phyloP scores from a whole-genome alignment of 2,113 vertebrate genomes.

The Mugil cephalus region DNA sequence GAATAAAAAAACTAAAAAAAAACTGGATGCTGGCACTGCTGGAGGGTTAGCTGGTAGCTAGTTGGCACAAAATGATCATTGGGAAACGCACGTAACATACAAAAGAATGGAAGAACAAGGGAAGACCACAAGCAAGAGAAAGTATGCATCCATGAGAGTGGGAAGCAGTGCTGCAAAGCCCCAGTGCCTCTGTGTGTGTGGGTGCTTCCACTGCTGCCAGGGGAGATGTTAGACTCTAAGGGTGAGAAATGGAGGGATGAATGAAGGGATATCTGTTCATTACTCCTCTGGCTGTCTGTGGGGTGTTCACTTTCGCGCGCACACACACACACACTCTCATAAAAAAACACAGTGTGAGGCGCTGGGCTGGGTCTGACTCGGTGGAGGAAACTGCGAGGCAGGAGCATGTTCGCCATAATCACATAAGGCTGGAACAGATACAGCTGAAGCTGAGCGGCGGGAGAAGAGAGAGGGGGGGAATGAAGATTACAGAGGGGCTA shows the following conservation, averaged over 20 bases:
- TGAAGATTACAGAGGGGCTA: constrained; percentile 19
- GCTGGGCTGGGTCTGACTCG: constrained; percentile 19
- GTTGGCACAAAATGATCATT: not conserved
- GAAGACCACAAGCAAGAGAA: not conserved
- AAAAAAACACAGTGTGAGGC: constrained; percentile 9
- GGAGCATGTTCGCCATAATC: constrained; percentile 66
- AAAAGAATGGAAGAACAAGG: not conserved
- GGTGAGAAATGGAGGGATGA: constrained; percentile 54
- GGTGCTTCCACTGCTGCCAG: constrained; percentile 39
- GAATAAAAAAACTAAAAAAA: constrained; percentile 8
- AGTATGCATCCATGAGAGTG: not conserved
- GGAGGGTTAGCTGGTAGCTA: constrained; percentile 29
- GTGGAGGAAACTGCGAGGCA: constrained; percentile 45
- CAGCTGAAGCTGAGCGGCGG: constrained; percentile 51
- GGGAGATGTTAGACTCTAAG: constrained; percentile 43
- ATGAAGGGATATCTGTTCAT: constrained; percentile 59
- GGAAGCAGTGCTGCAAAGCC: constrained; percentile 2
- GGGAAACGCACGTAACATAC: not conserved
- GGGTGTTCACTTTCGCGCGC: constrained; percentile 18
- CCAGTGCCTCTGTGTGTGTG: not conserved
- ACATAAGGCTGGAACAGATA: constrained; percentile 68
- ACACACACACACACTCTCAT: not conserved
- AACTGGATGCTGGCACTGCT: constrained; percentile 5
- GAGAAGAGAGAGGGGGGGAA: not conserved
- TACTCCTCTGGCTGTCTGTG: constrained; percentile 41